phyloP scores from a whole-genome alignment of 2,888 invertebrate genomes.

The Himalopsyche tibetana region DNA sequence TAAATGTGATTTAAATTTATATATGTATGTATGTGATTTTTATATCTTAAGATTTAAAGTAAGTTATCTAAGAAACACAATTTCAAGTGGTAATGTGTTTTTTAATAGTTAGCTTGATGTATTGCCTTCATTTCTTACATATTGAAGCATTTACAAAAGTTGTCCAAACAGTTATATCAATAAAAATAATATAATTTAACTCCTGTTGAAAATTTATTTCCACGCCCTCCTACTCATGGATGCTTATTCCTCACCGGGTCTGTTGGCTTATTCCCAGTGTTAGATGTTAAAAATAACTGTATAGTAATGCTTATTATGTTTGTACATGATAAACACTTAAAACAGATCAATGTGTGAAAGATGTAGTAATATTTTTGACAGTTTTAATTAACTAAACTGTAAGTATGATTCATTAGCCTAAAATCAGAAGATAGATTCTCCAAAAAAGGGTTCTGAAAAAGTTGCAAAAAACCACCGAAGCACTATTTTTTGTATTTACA shows the following conservation, averaged over 20 bases:
- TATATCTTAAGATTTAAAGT: conserved; percentile 40
- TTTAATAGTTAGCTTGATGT: conserved; percentile 23
- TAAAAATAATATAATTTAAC: conserved; percentile 35
- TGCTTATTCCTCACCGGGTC: not conserved
- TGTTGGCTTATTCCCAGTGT: too few relatives aligned
- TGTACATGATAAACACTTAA: too few relatives aligned
- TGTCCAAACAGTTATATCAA: conserved; percentile 40
- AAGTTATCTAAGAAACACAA: conserved; percentile 32
- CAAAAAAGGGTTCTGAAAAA: not conserved
- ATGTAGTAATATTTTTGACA: too few relatives aligned
- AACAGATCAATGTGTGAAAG: too few relatives aligned
- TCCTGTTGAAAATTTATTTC: not conserved
- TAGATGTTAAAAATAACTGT: too few relatives aligned
- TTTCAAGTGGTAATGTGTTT: conserved; percentile 33
- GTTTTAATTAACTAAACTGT: too few relatives aligned
- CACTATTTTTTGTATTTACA: not conserved
- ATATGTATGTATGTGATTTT: conserved; percentile 43
- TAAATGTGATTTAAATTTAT: conserved; percentile 40
- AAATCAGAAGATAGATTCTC: not conserved
- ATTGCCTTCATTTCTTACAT: conserved; percentile 23
- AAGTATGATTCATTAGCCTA: too few relatives aligned
- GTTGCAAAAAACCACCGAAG: not conserved
- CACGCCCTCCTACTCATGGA: not conserved
- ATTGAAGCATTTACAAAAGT: conserved; percentile 30
- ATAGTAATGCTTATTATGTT: too few relatives aligned